These are phyloP conservation scores for Macropodus opercularis DNA, from an alignment of 2,797 vertebrate species.

Conservation along the genomic window DNA sequence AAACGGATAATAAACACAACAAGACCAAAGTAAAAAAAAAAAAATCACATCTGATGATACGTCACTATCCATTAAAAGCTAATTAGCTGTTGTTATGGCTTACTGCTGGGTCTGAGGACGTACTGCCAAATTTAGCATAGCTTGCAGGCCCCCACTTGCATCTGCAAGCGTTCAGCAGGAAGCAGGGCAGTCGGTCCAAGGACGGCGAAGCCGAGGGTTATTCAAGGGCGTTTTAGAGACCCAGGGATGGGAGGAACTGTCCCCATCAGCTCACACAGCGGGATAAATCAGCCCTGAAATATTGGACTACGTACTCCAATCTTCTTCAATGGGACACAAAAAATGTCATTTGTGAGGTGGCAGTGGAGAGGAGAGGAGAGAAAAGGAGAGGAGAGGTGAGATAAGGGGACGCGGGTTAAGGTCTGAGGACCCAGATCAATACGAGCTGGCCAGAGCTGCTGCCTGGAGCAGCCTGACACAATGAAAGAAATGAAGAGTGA, in stretches of 20 bases:
- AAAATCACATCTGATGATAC: slow-evolving; percentile 31
- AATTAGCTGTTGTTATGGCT: slow-evolving; percentile 62
- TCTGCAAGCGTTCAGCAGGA: slow-evolving; percentile 62
- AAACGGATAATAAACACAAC: neutral
- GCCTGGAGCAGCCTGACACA: slow-evolving; percentile 61
- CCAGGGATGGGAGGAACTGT: slow-evolving; percentile 43
- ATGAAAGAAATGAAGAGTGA: slow-evolving; percentile 70
- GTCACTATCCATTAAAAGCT: slow-evolving; percentile 61
- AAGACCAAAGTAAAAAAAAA: slow-evolving; percentile 8
- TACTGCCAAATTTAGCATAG: slow-evolving; percentile 63
- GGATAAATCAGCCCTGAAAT: slow-evolving; percentile 66
- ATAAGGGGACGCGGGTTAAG: slow-evolving; percentile 55
- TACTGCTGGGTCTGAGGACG: slow-evolving; percentile 57
- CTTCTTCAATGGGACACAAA: slow-evolving; percentile 36
- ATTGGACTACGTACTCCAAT: slow-evolving; percentile 30
- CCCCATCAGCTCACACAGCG: slow-evolving; percentile 53
- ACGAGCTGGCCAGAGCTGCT: slow-evolving; percentile 55
- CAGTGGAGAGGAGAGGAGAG: slow-evolving; percentile 7
- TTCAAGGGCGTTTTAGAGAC: slow-evolving; percentile 63
- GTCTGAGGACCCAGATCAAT: slow-evolving; percentile 62
- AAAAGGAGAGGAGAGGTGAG: slow-evolving; percentile 17
- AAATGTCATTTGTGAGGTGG: slow-evolving; percentile 30
- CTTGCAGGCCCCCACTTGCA: slow-evolving; percentile 50
- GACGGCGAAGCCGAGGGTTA: slow-evolving; percentile 61
- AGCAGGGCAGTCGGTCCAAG: slow-evolving; percentile 60